A percentile compares a stretch with the other conserved stretches of the same genome.
Evolutionary conservation across 2,888 invertebrate species (phyloP).

Genomic region (Archips xylosteana): DNA sequence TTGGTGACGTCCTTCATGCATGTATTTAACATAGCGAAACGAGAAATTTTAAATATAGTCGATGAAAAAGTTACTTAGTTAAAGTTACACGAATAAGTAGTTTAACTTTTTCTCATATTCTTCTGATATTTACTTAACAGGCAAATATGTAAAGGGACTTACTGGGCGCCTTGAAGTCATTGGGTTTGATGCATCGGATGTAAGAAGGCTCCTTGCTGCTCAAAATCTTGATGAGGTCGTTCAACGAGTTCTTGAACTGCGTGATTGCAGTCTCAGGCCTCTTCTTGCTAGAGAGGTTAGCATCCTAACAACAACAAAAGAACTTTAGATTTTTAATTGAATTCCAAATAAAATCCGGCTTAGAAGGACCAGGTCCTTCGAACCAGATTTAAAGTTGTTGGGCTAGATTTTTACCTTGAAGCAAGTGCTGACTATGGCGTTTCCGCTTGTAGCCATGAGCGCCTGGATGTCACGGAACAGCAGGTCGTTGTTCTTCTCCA

Average conservation of each 20-base stretch:
- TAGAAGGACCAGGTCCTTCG: slow-evolving; percentile 9
- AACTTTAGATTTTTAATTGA: neutral
- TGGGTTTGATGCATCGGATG: slow-evolving; percentile 97
- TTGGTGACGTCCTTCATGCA: no score
- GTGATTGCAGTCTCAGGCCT: slow-evolving; percentile 96
- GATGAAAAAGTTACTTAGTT: no score
- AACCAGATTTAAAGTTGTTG: neutral
- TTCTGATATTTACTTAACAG: neutral
- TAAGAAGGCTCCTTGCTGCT: slow-evolving; percentile 97
- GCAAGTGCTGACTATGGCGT: slow-evolving; percentile 72
- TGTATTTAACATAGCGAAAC: no score
- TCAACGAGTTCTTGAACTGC: slow-evolving; percentile 95
- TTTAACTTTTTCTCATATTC: no score
- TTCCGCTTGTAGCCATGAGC: slow-evolving; percentile 89
- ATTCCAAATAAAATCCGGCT: neutral
- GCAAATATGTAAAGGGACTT: slow-evolving; percentile 49
- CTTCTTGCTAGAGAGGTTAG: slow-evolving; percentile 89
- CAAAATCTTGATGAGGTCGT: slow-evolving; percentile 95
- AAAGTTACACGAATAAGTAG: no score
- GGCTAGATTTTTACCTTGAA: slow-evolving; percentile 65
- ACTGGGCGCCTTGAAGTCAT: slow-evolving; percentile 91
- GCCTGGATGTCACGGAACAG: slow-evolving; percentile 95
- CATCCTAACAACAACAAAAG: slow-evolving; percentile 64
- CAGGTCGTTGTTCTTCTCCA: slow-evolving; percentile 97
- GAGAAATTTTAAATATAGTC: no score